These are phyloP conservation scores for Cheilosia urbana DNA, from an alignment of 2,888 invertebrate genomes.

Conservation along the genomic window DNA sequence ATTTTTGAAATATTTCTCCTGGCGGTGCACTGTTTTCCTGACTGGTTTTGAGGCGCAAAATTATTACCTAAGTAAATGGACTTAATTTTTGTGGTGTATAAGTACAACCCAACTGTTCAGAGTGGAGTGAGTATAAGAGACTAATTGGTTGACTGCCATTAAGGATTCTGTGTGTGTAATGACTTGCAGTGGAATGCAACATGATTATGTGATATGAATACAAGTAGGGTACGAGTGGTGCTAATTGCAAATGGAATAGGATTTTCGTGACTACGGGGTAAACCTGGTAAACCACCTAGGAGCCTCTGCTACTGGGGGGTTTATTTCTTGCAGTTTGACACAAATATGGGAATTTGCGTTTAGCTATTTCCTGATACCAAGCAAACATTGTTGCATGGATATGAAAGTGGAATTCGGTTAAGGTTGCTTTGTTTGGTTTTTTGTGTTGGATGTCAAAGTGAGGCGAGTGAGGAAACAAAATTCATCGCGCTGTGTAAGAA, in stretches of 20 bases:
- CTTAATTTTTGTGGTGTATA: conserved; percentile 41
- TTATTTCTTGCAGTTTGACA: conserved; percentile 15
- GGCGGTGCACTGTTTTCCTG: conserved; percentile 2
- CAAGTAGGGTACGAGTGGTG: conserved; percentile 22
- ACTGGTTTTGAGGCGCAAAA: conserved; percentile 25
- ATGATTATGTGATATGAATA: conserved; percentile 52
- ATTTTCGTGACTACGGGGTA: conserved; percentile 25
- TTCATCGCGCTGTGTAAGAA: no score
- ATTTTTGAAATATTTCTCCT: conserved; percentile 58
- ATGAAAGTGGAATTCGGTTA: neutral
- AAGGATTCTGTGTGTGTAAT: conserved; percentile 60
- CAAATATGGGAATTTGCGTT: neutral
- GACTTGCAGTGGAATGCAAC: conserved; percentile 43
- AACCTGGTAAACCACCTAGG: neutral
- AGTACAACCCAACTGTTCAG: conserved; percentile 32
- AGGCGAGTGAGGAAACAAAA: no score
- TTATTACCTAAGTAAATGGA: conserved; percentile 64
- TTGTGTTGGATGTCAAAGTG: neutral
- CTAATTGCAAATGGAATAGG: conserved; percentile 49
- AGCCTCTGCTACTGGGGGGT: neutral
- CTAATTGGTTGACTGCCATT: conserved; percentile 67
- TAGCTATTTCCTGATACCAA: conserved; percentile 2
- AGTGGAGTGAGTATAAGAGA: conserved; percentile 32
- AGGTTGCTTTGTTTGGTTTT: neutral
- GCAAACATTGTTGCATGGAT: neutral